Percentiles rank a stretch among this genome's conserved stretches.
Evolutionary conservation across 2,888 invertebrate species (phyloP).

Genomic region (Himalopsyche kuldschensis): DNA sequence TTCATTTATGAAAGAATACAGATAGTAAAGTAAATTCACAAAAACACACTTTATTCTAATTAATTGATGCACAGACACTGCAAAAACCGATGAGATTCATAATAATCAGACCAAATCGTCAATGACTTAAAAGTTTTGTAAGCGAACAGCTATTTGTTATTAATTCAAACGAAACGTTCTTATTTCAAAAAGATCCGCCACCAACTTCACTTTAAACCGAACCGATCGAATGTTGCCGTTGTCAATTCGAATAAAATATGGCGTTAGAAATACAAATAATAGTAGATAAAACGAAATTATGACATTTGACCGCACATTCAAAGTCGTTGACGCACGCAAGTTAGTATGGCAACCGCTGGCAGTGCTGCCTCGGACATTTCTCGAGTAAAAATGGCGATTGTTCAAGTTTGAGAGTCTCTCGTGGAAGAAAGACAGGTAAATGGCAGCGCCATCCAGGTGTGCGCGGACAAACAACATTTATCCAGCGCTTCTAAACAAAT

Average conservation of each 20-base stretch:
- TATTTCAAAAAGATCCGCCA: not conserved
- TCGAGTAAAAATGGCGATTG: conserved; percentile 22
- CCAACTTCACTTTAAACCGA: not conserved
- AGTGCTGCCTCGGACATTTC: conserved; percentile 1
- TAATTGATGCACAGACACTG: not conserved
- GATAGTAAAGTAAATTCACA: not conserved
- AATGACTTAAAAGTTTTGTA: not conserved
- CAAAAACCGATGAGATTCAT: not conserved
- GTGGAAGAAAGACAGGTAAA: not conserved
- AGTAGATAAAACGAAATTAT: not conserved
- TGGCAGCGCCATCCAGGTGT: conserved; percentile 22
- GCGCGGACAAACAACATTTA: not conserved
- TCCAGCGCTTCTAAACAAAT: not conserved
- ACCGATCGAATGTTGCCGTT: not conserved
- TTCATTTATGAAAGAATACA: not conserved
- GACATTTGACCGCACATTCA: not conserved
- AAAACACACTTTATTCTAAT: not conserved
- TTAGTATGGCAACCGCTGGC: not conserved
- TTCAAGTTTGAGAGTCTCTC: not conserved
- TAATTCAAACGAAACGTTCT: not conserved
- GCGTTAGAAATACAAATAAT: not conserved
- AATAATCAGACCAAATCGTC: not conserved
- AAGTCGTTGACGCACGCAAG: not conserved
- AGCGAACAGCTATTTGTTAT: not conserved
- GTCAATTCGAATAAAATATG: not conserved